Percentiles rank a stretch among this genome's conserved stretches.
phyloP scores from a whole-genome alignment of 2,888 invertebrate species.

The Nebria brevicollis region DNA sequence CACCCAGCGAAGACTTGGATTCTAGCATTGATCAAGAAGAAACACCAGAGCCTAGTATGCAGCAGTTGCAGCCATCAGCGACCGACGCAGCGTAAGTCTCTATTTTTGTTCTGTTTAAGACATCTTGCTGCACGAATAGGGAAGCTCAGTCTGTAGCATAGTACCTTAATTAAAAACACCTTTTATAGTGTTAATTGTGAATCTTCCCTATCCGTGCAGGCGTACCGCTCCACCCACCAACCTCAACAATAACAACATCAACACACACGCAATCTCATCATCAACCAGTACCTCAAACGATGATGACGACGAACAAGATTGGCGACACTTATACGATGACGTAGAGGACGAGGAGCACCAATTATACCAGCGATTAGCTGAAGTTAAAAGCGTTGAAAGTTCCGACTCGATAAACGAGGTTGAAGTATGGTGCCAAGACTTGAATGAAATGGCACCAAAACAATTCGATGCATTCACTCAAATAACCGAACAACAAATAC shows the following conservation, averaged over 20 bases:
- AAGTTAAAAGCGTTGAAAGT: neutral
- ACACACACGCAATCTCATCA: neutral
- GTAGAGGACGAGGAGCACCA: neutral
- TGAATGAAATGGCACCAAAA: neutral
- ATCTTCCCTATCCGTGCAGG: constrained; percentile 16
- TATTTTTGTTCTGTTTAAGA: neutral
- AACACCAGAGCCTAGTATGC: neutral
- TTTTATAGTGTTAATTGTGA: neutral
- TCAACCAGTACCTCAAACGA: neutral
- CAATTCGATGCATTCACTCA: neutral
- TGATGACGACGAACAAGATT: neutral
- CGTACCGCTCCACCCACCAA: neutral
- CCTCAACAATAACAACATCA: neutral
- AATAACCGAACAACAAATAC: too few relatives aligned
- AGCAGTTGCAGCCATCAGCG: neutral
- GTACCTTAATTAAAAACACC: neutral
- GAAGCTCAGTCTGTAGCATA: neutral
- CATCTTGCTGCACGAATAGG: neutral
- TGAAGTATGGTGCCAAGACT: constrained; percentile 8
- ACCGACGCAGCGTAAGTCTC: neutral
- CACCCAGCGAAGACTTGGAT: neutral
- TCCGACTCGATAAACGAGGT: neutral
- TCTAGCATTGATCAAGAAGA: neutral
- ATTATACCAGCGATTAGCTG: neutral
- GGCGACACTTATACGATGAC: neutral